Percentiles rank a stretch among this genome's conserved stretches.
Conservation (phyloP, 1,140 invertebrate genomes). For the Zaprionus kolodkinae region DNA sequence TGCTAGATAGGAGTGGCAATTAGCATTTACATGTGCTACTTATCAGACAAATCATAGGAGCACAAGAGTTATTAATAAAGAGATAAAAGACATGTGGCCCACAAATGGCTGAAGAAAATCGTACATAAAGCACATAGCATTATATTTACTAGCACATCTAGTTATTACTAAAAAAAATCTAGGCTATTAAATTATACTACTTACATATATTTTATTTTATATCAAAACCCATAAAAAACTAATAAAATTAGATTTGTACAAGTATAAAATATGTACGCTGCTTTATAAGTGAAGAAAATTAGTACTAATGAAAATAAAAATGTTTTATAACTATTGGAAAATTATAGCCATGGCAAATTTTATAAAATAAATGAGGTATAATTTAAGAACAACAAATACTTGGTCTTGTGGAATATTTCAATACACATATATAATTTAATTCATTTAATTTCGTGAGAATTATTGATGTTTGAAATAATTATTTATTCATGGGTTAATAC, state of each 20-base stretch:
- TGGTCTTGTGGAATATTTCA: no score
- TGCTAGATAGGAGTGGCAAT: conserved; percentile 47
- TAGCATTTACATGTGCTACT: conserved; percentile 57
- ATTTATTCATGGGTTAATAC: no score
- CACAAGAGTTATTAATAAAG: conserved; percentile 31
- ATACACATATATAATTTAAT: no score
- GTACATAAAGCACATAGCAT: neutral
- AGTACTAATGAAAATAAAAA: no score
- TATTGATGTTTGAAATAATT: no score
- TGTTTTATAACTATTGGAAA: neutral
- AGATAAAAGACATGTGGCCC: conserved; percentile 9
- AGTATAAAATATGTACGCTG: no score
- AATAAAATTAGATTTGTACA: neutral
- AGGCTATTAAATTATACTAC: neutral
- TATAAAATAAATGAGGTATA: neutral
- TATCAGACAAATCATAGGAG: conserved; percentile 45
- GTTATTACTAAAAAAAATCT: no score
- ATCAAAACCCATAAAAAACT: no score
- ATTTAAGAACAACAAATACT: no score
- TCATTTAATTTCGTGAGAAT: no score
- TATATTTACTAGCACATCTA: neutral
- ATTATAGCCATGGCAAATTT: neutral
- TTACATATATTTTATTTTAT: neutral
- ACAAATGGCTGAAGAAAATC: neutral
- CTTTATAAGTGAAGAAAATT: no score